Evolutionary conservation across 2,113 vertebrate species (phyloP), one percentile per base, ranked within the genome.

Genomic region (Semnornis frantzii): DNA sequence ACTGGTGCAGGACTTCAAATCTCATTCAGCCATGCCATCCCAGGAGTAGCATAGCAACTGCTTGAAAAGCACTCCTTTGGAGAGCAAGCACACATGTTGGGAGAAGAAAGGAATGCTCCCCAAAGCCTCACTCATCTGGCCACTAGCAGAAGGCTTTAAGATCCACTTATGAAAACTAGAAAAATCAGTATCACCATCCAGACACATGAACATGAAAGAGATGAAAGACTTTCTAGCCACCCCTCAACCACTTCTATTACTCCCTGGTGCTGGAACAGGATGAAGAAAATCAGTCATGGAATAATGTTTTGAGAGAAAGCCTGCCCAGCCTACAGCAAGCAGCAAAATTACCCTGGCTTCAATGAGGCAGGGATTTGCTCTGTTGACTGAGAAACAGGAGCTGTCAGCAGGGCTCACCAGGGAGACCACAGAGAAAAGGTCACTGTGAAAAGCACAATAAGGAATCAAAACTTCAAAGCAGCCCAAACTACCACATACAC

Each of bases 251-350:
- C 12, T 39, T 70, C 42, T 77, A 70, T 37, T 92, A 73, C 57
- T 77, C 75, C 31, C 54, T 81, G 60, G 23, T 68, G 82, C 90
- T 96, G 90, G 94, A 94, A 90, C 5, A 69, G 68, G 89, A 95
- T 93, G 68, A 96, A 92, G 82, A 85, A 37, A 92, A 93, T 82
- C 87, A 85, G 65, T 91, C 91, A 93, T 10, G 25, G 74, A 92
- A 85, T 64, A 96, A 68, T 15, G 76, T 89, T 92, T 69, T 52
- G 31, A 89, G 55, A 92, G 84, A 94, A 94, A 87, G 84, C 62
- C 72, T 80, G 52, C 68, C 31, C 14, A 1, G 87, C 75, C 91
- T 87, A 77, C 92, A 95, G 82, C 90, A 77, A 93, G 79, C 18
- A 85, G 77, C 69, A 87, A 93, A 94, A 89, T 5, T 42, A 62